phyloP scores from a whole-genome alignment of 2,113 vertebrate species.

The Oreocharis arfaki region DNA sequence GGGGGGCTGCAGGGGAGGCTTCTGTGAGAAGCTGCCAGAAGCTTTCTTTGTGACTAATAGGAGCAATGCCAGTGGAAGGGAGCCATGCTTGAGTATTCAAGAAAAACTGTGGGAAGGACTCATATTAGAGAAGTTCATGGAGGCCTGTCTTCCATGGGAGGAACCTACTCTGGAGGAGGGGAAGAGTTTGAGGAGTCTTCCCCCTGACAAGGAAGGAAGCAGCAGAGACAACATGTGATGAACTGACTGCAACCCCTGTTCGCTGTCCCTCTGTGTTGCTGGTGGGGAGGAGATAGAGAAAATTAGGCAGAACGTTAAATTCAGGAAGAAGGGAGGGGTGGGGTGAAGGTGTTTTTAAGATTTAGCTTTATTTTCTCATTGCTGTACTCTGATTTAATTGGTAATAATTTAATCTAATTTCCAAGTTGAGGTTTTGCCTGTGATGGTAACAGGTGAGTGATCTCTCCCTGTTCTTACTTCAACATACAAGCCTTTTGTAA shows the following conservation, averaged over 20 bases:
- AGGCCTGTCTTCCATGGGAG: neutral
- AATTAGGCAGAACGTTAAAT: neutral
- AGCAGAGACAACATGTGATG: neutral
- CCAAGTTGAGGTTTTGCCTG: neutral
- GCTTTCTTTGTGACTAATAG: rapidly evolving
- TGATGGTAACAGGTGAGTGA: neutral
- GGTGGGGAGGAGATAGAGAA: neutral
- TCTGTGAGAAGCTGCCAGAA: neutral
- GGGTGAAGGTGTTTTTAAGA: neutral
- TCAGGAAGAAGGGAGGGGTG: neutral
- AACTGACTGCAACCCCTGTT: neutral
- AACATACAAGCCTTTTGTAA: neutral
- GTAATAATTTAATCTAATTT: neutral
- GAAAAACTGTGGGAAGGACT: neutral
- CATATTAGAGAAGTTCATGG: neutral
- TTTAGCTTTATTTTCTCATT: neutral
- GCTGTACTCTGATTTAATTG: neutral
- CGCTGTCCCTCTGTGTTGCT: rapidly evolving
- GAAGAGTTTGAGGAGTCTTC: neutral
- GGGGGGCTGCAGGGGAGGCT: neutral
- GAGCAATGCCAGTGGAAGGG: neutral
- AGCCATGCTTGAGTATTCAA: neutral
- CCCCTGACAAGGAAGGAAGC: neutral
- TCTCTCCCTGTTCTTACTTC: neutral
- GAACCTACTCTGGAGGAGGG: neutral